phyloP scores from a whole-genome alignment of 2,113 vertebrate genomes.

The Prinia subflava region DNA sequence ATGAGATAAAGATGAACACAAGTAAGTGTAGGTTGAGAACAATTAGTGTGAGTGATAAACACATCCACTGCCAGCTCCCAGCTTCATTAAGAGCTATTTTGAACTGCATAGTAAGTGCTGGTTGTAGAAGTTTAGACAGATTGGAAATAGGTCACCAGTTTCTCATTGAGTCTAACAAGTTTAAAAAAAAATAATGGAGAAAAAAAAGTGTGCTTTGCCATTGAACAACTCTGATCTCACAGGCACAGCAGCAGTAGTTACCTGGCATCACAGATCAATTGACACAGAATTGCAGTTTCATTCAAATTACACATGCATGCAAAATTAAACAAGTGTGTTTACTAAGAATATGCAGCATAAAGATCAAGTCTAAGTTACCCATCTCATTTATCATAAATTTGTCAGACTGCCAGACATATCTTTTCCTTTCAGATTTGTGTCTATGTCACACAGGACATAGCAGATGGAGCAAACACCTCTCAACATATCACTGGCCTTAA shows the following conservation, averaged over 20 bases:
- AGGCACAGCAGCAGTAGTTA: not conserved
- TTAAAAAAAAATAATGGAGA: not conserved
- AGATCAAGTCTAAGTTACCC: not conserved
- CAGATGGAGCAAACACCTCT: not conserved
- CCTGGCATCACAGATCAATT: not conserved
- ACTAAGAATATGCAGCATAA: not conserved
- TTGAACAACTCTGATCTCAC: not conserved
- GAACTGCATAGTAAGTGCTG: slow-evolving; percentile 26
- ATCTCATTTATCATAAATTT: slow-evolving; percentile 5
- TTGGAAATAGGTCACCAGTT: not conserved
- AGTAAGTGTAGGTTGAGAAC: not conserved
- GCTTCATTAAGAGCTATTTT: not conserved
- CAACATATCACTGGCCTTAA: not conserved
- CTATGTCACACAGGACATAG: not conserved
- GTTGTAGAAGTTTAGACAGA: not conserved
- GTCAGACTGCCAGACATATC: not conserved
- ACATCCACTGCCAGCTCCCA: not conserved
- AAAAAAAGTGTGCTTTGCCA: not conserved
- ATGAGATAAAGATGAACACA: not conserved
- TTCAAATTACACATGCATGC: not conserved
- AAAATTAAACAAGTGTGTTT: slow-evolving; percentile 14
- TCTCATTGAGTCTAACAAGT: not conserved
- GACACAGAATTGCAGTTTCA: not conserved
- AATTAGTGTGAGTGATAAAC: not conserved
- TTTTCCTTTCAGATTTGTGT: not conserved